Evolutionary conservation across 2,797 vertebrate genomes (phyloP).

Genomic region (Apogon talboti): DNA sequence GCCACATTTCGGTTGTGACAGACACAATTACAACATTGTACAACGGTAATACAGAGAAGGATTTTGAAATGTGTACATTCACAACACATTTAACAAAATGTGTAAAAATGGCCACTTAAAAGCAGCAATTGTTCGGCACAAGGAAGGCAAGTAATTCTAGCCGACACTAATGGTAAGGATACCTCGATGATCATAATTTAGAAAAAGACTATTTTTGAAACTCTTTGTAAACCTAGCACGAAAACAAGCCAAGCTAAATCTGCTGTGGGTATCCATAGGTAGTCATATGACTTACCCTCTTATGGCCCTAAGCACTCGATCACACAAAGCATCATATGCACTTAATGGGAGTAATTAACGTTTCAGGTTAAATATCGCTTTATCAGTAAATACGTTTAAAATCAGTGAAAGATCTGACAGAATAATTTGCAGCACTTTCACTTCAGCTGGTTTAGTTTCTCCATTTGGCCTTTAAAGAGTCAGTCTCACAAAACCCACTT

Average conservation of each 20-base stretch:
- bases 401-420: background rate
- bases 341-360: too few relatives aligned
- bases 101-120: background rate
- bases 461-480: background rate
- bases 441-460: background rate
- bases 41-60: background rate
- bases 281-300: slow-evolving; percentile 2
- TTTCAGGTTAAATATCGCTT: background rate
- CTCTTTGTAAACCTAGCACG: slow-evolving; percentile 19
- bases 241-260: slow-evolving; percentile 7
- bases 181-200: too few relatives aligned
- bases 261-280: background rate
- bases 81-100: background rate
- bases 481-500: slow-evolving; percentile 7
- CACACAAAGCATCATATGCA: background rate
- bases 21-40: slow-evolving; percentile 2
- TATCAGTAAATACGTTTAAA: too few relatives aligned
- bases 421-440: slow-evolving; percentile 1
- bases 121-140: slow-evolving; percentile 4
- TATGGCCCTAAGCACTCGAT: background rate
- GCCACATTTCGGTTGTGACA: background rate
- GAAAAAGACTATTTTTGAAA: slow-evolving; percentile 10
- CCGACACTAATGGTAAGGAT: background rate
- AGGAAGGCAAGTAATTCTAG: background rate
- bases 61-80: background rate